These are phyloP conservation scores for Schrankia costaestrigalis DNA, from an alignment of 2,888 invertebrate genomes.

Conservation along the genomic window DNA sequence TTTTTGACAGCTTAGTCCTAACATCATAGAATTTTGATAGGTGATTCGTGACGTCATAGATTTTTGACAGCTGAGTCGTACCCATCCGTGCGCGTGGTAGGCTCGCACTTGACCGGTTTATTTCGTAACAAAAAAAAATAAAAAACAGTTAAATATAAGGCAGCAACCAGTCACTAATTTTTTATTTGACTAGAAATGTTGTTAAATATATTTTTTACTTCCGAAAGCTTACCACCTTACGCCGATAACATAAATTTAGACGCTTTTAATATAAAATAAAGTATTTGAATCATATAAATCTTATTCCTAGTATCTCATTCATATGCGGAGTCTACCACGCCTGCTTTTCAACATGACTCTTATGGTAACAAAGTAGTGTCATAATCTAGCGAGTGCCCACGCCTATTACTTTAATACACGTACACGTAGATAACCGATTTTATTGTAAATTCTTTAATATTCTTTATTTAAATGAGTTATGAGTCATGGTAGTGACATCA, in stretches of 20 bases:
- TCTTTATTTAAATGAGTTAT: slow-evolving; percentile 55
- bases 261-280: slow-evolving; percentile 5
- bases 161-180: no score
- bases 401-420: slow-evolving; percentile 18
- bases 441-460: slow-evolving; percentile 46
- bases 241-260: slow-evolving; percentile 10
- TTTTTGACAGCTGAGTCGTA: no score
- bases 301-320: slow-evolving; percentile 18
- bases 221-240: no score
- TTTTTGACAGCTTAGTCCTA: no score
- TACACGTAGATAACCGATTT: slow-evolving; percentile 41
- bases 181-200: no score
- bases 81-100: no score
- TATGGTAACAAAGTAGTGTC: slow-evolving; percentile 29
- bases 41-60: no score
- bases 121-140: no score
- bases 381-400: slow-evolving; percentile 22
- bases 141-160: no score
- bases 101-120: no score
- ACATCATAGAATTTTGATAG: no score
- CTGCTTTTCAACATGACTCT: slow-evolving; percentile 38
- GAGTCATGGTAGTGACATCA: slow-evolving; percentile 74
- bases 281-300: slow-evolving; percentile 5
- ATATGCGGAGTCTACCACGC: slow-evolving; percentile 30
- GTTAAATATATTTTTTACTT: no score